phyloP scores from a whole-genome alignment of 2,113 vertebrate species.

The Gymnocephalus cernua region DNA sequence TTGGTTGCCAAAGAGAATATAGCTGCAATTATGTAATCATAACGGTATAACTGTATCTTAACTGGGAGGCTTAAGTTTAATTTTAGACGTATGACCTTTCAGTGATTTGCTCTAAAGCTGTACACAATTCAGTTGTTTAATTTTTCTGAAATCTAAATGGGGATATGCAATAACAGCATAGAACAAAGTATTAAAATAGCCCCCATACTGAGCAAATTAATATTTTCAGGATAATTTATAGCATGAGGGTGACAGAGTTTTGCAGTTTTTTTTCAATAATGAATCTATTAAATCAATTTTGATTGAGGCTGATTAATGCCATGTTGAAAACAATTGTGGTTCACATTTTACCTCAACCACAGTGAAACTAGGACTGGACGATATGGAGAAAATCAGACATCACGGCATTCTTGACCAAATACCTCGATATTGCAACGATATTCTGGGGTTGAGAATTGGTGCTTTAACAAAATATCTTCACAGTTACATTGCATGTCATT shows the following conservation, averaged over 20 bases:
- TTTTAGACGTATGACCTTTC: neutral
- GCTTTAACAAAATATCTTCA: too few species aligned
- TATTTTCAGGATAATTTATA: neutral
- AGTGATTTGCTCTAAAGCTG: neutral
- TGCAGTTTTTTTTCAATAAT: neutral
- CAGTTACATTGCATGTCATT: too few species aligned
- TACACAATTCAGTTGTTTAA: neutral
- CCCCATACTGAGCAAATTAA: too few species aligned
- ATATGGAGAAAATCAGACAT: too few species aligned
- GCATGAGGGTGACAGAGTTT: neutral
- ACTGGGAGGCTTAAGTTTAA: neutral
- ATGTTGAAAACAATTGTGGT: neutral
- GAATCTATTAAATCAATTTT: neutral
- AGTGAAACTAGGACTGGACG: too few species aligned
- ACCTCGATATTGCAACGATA: too few species aligned
- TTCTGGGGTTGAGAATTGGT: too few species aligned
- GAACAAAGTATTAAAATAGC: neutral
- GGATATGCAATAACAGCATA: neutral
- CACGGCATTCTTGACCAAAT: too few species aligned
- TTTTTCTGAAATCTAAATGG: neutral
- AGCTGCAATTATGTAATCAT: neutral
- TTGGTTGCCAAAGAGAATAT: neutral
- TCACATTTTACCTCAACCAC: conserved; percentile 18
- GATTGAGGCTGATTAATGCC: neutral
- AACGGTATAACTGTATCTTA: neutral